Evolutionary conservation across 1,140 invertebrate genomes (phyloP).

Genomic region (Melitaea cinxia): DNA sequence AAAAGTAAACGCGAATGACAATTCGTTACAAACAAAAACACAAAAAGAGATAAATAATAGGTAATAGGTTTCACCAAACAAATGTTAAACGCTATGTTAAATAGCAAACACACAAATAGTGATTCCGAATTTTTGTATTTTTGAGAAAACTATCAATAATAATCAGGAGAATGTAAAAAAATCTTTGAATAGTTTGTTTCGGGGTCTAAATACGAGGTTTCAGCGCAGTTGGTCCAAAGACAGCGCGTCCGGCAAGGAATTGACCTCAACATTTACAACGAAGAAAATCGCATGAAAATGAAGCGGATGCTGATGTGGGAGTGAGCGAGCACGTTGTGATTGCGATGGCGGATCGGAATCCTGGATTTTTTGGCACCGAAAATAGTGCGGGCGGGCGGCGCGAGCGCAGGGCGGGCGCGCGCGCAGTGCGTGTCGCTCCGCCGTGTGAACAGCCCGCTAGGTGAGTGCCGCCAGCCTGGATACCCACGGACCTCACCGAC

Average conservation of each 20-base stretch:
- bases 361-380: constrained; percentile 79
- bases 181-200: no score
- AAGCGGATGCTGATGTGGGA: constrained; percentile 49
- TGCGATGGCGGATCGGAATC: constrained; percentile 66
- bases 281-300: constrained; percentile 23
- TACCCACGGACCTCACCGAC: constrained; percentile 44
- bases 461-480: constrained; percentile 68
- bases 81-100: no score
- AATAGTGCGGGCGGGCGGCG: constrained; percentile 75
- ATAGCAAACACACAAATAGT: no score
- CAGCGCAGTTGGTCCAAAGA: neutral
- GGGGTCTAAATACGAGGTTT: no score
- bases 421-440: constrained; percentile 80
- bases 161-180: no score
- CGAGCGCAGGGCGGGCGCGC: constrained; percentile 57
- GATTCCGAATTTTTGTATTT: no score
- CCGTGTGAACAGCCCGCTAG: constrained; percentile 79
- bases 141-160: no score
- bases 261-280: constrained; percentile 8
- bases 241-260: neutral
- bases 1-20: no score
- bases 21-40: no score
- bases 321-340: constrained; percentile 52
- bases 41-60: no score
- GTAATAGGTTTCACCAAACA: no score